A percentile compares a stretch with the other conserved stretches of the same genome.
Evolutionary conservation across 1,140 invertebrate species (phyloP).

Genomic region (Heliconius hermathena): DNA sequence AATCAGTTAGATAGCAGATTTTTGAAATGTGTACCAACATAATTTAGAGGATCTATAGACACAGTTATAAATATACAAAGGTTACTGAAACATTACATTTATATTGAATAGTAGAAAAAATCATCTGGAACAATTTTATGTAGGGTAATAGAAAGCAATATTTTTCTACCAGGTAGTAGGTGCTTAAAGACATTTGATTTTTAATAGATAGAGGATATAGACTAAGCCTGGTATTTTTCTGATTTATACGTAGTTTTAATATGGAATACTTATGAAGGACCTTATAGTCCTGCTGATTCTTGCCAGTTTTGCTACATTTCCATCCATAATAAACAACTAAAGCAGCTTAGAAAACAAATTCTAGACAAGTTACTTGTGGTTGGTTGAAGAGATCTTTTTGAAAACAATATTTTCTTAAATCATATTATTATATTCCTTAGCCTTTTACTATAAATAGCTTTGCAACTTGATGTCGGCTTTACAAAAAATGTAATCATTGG

Average conservation of each 20-base stretch:
- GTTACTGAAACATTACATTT: constrained; percentile 64
- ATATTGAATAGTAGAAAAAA: constrained; percentile 58
- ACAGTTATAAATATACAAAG: constrained; percentile 59
- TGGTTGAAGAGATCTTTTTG: constrained; percentile 59
- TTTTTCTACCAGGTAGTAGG: constrained; percentile 78
- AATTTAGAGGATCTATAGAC: constrained; percentile 67
- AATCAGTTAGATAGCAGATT: constrained; percentile 76
- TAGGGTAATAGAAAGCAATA: constrained; percentile 76
- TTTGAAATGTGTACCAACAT: constrained; percentile 74
- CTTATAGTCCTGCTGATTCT: constrained; percentile 67
- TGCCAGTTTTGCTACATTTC: constrained; percentile 76
- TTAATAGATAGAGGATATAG: constrained; percentile 73
- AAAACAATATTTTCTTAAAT: constrained; percentile 74
- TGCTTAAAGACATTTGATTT: constrained; percentile 75
- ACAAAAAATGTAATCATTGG: constrained; percentile 78
- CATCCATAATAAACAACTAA: constrained; percentile 74
- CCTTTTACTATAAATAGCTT: constrained; percentile 76
- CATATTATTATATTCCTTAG: constrained; percentile 76
- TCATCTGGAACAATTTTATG: constrained; percentile 70
- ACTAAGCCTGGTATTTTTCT: constrained; percentile 68
- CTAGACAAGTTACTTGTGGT: constrained; percentile 63
- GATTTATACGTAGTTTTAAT: constrained; percentile 69
- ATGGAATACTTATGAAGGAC: constrained; percentile 56
- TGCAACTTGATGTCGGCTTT: constrained; percentile 79
- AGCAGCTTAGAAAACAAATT: constrained; percentile 60